phyloP scores from a whole-genome alignment of 2,888 invertebrate species.

The Lithophane leautieri region DNA sequence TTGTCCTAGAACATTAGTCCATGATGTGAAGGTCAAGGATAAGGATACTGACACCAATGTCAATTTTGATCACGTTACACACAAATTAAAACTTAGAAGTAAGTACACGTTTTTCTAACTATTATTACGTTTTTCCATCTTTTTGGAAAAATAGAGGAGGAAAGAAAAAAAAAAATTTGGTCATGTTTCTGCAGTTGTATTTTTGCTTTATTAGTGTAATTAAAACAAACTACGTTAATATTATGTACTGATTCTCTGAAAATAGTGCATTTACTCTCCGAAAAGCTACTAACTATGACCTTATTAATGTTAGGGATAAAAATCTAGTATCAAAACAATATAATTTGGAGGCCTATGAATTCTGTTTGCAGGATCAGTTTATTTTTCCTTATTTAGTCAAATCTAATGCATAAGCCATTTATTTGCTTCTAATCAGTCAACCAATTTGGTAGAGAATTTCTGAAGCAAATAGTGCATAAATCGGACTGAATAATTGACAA shows the following conservation, averaged over 20 bases:
- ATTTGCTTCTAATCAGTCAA: neutral
- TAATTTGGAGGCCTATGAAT: neutral
- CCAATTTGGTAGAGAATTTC: neutral
- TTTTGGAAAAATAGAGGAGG: too few relatives aligned
- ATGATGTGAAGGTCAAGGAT: slow-evolving; percentile 72
- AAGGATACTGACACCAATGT: neutral
- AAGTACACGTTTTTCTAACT: slow-evolving; percentile 60
- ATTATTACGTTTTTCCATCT: slow-evolving; percentile 23
- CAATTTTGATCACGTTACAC: slow-evolving; percentile 66
- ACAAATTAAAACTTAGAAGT: slow-evolving; percentile 77
- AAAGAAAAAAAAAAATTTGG: too few relatives aligned
- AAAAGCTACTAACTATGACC: too few relatives aligned
- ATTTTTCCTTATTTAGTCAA: too few relatives aligned
- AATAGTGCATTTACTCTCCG: neutral
- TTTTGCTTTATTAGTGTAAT: neutral
- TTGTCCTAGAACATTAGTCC: slow-evolving; percentile 77
- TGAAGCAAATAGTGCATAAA: too few relatives aligned
- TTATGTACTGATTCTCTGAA: neutral
- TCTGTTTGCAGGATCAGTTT: neutral
- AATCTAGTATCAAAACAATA: neutral
- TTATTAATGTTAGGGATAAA: too few relatives aligned
- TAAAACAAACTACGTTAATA: neutral
- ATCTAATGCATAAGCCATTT: neutral
- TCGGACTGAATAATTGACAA: neutral
- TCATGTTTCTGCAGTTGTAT: neutral